Evolutionary conservation across 2,888 invertebrate species (phyloP).

Genomic region (Caenorhabditis uteleia): DNA sequence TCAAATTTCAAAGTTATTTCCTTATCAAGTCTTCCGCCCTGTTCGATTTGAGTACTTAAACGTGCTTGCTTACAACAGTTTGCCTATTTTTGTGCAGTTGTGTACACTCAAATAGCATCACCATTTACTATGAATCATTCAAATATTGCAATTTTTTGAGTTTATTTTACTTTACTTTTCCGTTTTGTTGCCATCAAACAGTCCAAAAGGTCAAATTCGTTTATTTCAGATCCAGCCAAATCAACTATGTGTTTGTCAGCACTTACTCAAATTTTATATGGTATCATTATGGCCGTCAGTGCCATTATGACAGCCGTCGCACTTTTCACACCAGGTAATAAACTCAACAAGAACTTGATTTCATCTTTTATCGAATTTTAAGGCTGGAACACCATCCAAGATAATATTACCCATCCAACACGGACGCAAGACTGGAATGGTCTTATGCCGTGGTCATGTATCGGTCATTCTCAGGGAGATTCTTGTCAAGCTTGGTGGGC

Average conservation of each 20-base stretch:
- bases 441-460: slow-evolving; percentile 41
- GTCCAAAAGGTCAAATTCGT: no score
- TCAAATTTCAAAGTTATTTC: no score
- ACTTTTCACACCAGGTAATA: slow-evolving; percentile 47
- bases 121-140: no score
- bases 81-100: no score
- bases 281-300: slow-evolving; percentile 42
- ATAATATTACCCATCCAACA: slow-evolving; percentile 4
- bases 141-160: no score
- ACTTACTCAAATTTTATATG: slow-evolving; percentile 50
- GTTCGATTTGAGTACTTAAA: no score
- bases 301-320: slow-evolving; percentile 42
- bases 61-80: no score
- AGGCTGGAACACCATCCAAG: slow-evolving; percentile 35
- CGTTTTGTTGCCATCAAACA: no score
- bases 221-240: no score
- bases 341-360: neutral
- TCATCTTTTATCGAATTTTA: neutral
- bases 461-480: slow-evolving; percentile 9
- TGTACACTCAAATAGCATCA: no score
- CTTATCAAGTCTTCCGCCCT: no score
- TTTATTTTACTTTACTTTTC: no score
- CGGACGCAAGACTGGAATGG: slow-evolving; percentile 15
- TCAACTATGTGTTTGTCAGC: slow-evolving; percentile 48
- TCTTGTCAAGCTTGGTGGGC: slow-evolving; percentile 36